These are phyloP conservation scores for Pristionchus arcanus DNA, from an alignment of 2,888 invertebrate genomes.

Conservation along the genomic window DNA sequence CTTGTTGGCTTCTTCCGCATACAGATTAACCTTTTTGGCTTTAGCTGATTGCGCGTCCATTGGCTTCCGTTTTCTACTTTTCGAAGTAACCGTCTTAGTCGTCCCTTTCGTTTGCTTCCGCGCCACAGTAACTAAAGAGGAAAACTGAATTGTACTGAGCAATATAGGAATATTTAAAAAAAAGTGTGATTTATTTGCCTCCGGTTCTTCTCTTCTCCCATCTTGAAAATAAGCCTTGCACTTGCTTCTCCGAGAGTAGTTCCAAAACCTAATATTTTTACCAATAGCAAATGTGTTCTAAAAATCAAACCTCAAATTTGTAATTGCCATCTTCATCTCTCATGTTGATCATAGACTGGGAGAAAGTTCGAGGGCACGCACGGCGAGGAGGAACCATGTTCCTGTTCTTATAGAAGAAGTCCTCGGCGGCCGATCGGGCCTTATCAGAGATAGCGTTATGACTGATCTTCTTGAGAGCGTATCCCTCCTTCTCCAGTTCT, in stretches of 20 bases:
- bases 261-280: not conserved
- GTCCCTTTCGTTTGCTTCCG: not conserved
- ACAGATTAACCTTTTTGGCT: not conserved
- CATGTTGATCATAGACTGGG: not conserved
- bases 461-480: not conserved
- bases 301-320: not conserved
- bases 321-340: not conserved
- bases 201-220: not conserved
- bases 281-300: too few species aligned
- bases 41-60: not conserved
- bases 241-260: not conserved
- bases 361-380: not conserved
- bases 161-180: not conserved
- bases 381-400: not conserved
- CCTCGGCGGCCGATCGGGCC: not conserved
- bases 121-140: not conserved
- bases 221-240: not conserved
- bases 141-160: not conserved
- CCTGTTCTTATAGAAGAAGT: not conserved
- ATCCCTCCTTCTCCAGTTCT: not conserved
- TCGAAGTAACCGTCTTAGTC: not conserved
- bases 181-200: not conserved
- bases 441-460: not conserved
- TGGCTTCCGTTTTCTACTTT: not conserved
- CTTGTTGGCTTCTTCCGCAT: not conserved